These are phyloP conservation scores for Melinaea marsaeus DNA, from an alignment of 2,888 invertebrate species.

Conservation along the genomic window DNA sequence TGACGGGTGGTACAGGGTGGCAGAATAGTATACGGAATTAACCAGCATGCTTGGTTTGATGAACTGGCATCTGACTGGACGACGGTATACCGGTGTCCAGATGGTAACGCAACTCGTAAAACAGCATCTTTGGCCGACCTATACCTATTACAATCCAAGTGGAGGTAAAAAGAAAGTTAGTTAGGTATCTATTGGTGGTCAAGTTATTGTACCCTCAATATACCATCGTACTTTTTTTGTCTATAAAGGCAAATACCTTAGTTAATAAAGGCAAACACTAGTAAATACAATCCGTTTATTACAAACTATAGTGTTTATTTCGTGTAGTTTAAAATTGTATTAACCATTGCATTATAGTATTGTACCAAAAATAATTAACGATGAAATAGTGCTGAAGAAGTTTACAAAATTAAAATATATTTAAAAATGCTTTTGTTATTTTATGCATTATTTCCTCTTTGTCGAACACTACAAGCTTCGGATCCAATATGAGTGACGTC, in stretches of 20 bases:
- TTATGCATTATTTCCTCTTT: no score
- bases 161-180: slow-evolving; percentile 44
- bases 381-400: no score
- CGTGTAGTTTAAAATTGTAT: neutral
- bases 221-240: slow-evolving; percentile 48
- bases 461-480: no score
- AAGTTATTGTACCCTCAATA: slow-evolving; percentile 44
- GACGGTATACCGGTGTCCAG: slow-evolving; percentile 49
- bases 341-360: no score
- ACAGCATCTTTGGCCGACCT: slow-evolving; percentile 52
- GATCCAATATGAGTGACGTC: no score
- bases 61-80: slow-evolving; percentile 49
- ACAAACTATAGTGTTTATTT: neutral
- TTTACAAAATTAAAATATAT: no score
- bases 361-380: no score
- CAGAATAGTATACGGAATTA: slow-evolving; percentile 39
- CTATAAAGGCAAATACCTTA: slow-evolving; percentile 39
- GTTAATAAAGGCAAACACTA: slow-evolving; percentile 49
- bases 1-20: slow-evolving; percentile 49
- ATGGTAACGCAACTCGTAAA: slow-evolving; percentile 37
- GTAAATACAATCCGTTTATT: slow-evolving; percentile 6
- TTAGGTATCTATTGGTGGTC: slow-evolving; percentile 34
- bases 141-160: slow-evolving; percentile 44
- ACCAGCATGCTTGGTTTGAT: slow-evolving; percentile 51
- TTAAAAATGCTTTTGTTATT: no score